Base-by-base conservation (phyloP, 1,140 invertebrate species). In the Drosophila suzukii region DNA sequence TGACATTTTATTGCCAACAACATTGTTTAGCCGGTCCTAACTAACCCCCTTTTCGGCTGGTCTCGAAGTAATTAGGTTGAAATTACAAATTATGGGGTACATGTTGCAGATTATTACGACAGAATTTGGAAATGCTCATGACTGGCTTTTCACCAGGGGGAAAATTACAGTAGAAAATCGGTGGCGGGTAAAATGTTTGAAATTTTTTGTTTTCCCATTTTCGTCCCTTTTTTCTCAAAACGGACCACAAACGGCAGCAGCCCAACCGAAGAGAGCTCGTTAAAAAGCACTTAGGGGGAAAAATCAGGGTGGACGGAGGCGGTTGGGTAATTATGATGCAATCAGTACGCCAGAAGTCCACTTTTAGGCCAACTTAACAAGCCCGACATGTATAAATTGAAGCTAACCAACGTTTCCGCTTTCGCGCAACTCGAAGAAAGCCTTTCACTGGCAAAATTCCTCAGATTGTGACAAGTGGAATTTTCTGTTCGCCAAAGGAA, bases 31-130 rank as follows among this genome's bases (percentile, higher is more conserved):
- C 59, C 71, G 17, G 11, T 34, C 13, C 32, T 24, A 32, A 32
- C 6, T 32, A 32, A 38, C 13, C n/a, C 47, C 51, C 49, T 15
- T 32, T 32, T 43, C 38, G 11, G 13, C 38, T 43, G 66, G 38
- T 46, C 39, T 50, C 65, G 62, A 85, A 85, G 81, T 86, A 86
- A 86, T 86, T 86, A 86, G 83, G 82, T 88, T 86, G 82, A 86
- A 86, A 86, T 86, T 86, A 86, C 82, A 86, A 86, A 86, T 86
- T 86, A 88, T 88, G 75, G 65, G 82, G 79, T 86, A 81, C 79
- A 86, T 86, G 83, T 79, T 79, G 55, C 71, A 86, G 82, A 86
- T 88, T 86, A 86, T 88, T 76, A 86, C 75, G 66, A 86, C 82
- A 88, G 81, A 53, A 82, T 76, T 82, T 72, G 68, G 70, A 66